phyloP scores from a whole-genome alignment of 1,140 invertebrate genomes.

The Cyclina sinensis region DNA sequence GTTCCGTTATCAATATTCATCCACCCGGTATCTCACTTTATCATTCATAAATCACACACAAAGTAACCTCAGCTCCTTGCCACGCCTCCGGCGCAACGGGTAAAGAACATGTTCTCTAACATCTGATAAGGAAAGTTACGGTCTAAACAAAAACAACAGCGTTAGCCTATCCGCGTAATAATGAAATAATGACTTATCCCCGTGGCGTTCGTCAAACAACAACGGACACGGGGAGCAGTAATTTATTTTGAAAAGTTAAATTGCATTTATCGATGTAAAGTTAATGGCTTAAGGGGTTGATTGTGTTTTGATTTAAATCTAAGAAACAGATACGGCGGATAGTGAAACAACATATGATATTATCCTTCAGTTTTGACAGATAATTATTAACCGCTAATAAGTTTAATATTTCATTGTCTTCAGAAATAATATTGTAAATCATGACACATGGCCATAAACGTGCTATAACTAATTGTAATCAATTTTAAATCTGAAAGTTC shows the following conservation, averaged over 20 bases:
- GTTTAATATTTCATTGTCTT: slow-evolving; percentile 39
- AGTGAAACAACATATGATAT: not conserved
- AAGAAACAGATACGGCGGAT: not conserved
- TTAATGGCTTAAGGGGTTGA: slow-evolving; percentile 12
- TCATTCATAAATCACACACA: slow-evolving; percentile 22
- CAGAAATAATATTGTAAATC: slow-evolving; percentile 18
- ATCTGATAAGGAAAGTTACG: slow-evolving; percentile 19
- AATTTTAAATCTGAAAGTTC: no score
- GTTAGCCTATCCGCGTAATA: not conserved
- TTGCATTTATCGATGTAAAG: slow-evolving; percentile 46
- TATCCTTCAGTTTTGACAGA: slow-evolving; percentile 27
- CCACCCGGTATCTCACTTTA: slow-evolving; percentile 36
- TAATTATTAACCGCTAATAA: slow-evolving; percentile 36
- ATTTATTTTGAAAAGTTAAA: slow-evolving; percentile 61
- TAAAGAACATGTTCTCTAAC: slow-evolving; percentile 29
- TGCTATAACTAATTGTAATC: slow-evolving; percentile 11
- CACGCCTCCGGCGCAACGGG: slow-evolving; percentile 35
- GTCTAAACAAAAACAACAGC: slow-evolving; percentile 11
- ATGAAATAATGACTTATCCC: slow-evolving; percentile 59
- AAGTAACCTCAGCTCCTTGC: not conserved
- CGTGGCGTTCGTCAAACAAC: slow-evolving; percentile 27
- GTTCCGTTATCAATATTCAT: not conserved
- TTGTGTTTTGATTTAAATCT: slow-evolving; percentile 31
- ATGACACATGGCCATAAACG: slow-evolving; percentile 25
- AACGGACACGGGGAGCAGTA: slow-evolving; percentile 56